Base-by-base conservation (phyloP, 2,113 vertebrate genomes). In the Mystacornis crossleyi region DNA sequence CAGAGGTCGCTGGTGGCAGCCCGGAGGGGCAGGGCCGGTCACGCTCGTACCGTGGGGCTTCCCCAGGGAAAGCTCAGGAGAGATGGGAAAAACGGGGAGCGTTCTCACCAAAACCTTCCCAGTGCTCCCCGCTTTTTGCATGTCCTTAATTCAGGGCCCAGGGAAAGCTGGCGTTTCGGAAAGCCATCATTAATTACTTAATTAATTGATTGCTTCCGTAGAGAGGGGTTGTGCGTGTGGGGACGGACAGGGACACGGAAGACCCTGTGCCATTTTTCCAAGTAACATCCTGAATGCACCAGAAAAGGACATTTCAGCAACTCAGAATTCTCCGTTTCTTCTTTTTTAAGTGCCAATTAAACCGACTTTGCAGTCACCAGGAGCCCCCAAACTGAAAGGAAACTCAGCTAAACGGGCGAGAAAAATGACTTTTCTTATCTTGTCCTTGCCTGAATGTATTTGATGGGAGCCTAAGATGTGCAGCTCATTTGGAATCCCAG, bases 41-140 rank as follows among this genome's bases (percentile, higher is more conserved):
- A 17, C 67, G 14, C 62, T 38, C 17, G 54, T 72, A 74, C 79
- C 66, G 1, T 3, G 48, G 80, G 5, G 67, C 79, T 42, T 40
- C 93, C 93, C 85, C 1, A 29, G 71, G 86, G 61, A 40, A 34
- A 43, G 90, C 62, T 28, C 14, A 19, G 86, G 36, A 69, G 42
- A 19, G n/a, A n/a, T 0, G 18, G 78, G 2, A 0, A 13, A n/a
- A 38, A 31, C 0, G 7, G 51, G 26, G 61, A 31, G 14, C 1
- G 28, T 47, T 31, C 79, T 62, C 73, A 15, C 40, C 16, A 29
- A 54, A 73, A 67, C 26, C 81, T 62, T 26, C 1, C 71, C 2
- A 4, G n/a, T 2, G 13, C 31, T 93, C 64, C 78, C 69, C 90
- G 34, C 0, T 9, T 38, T 48, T 19, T 42, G 12, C 7, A 4